A percentile compares a stretch with the other conserved stretches of the same genome.
These are phyloP conservation scores for Apoda limacodes DNA, from an alignment of 2,888 invertebrate genomes.

Conservation along the genomic window DNA sequence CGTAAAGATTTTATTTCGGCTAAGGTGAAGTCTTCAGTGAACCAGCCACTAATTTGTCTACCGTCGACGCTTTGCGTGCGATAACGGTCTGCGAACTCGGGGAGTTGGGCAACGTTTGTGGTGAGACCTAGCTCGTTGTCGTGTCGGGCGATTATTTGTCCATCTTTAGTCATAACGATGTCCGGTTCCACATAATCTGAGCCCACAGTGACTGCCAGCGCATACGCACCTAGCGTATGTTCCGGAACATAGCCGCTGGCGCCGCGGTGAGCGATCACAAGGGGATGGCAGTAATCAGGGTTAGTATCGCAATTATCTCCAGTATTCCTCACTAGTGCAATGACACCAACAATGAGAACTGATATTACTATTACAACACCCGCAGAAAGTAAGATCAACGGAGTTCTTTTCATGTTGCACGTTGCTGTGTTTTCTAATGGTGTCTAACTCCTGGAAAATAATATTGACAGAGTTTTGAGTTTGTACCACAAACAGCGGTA, in stretches of 20 bases:
- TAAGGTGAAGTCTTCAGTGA: slow-evolving; percentile 55
- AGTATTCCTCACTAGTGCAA: too few relatives aligned
- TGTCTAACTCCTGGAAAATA: too few relatives aligned
- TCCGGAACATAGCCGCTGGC: slow-evolving; percentile 59
- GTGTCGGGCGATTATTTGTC: slow-evolving; percentile 44
- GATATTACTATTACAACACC: too few relatives aligned
- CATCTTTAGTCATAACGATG: slow-evolving; percentile 52
- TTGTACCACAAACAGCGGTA: too few relatives aligned
- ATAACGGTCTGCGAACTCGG: slow-evolving; percentile 39
- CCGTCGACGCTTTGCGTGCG: slow-evolving; percentile 42
- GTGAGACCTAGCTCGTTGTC: slow-evolving; percentile 48
- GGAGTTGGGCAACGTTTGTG: slow-evolving; percentile 38
- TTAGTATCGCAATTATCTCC: too few relatives aligned
- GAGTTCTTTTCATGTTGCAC: too few relatives aligned
- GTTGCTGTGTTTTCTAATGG: too few relatives aligned
- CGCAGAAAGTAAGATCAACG: too few relatives aligned
- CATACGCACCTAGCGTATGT: slow-evolving; percentile 54
- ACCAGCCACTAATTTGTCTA: slow-evolving; percentile 40
- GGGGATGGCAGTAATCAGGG: slow-evolving; percentile 31
- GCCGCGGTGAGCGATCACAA: slow-evolving; percentile 50
- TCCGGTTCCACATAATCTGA: slow-evolving; percentile 59
- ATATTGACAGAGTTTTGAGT: too few relatives aligned
- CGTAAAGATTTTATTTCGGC: slow-evolving; percentile 49
- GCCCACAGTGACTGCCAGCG: slow-evolving; percentile 51
- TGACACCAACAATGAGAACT: too few relatives aligned